Conservation (phyloP, 1,140 invertebrate genomes). For the Dolichoris vasculosae region DNA sequence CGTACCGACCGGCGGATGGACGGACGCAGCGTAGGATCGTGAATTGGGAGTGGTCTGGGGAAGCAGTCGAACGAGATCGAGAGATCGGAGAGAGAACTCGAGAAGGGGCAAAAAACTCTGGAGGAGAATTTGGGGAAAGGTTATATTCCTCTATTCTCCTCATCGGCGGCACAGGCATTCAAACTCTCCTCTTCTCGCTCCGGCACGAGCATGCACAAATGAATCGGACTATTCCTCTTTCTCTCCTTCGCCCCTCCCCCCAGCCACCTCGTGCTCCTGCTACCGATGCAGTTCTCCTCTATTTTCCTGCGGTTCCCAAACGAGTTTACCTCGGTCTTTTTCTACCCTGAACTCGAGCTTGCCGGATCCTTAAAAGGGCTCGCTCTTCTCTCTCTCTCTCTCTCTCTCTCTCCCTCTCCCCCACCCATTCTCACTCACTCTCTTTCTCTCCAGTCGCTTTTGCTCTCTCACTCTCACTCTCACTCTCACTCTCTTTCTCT, state of each 20-base stretch:
- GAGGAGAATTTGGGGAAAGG: conserved; percentile 50
- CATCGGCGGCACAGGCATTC: neutral
- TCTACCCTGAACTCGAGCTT: conserved; percentile 18
- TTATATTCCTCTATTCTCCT: conserved; percentile 37
- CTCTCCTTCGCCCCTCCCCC: neutral
- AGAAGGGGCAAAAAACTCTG: conserved; percentile 39
- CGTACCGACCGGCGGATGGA: conserved; percentile 15
- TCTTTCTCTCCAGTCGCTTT: neutral
- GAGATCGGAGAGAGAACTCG: conserved; percentile 45
- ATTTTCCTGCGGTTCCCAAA: conserved; percentile 38
- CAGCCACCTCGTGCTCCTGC: neutral
- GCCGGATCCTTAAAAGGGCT: conserved; percentile 54
- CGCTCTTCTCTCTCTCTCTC: neutral
- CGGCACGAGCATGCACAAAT: neutral
- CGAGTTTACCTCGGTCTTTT: conserved; percentile 33
- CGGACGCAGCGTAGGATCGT: neutral
- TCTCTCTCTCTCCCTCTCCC: neutral
- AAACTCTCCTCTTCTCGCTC: neutral
- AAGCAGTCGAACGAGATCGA: conserved; percentile 47
- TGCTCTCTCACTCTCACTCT: neutral
- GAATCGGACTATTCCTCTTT: conserved; percentile 2
- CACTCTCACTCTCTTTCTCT: neutral
- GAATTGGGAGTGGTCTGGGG: conserved; percentile 39
- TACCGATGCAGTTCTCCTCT: conserved; percentile 19
- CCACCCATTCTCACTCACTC: neutral